These are phyloP conservation scores for Spermophilus dauricus DNA, from an alignment of 2,113 vertebrate species.

Conservation along the genomic window DNA sequence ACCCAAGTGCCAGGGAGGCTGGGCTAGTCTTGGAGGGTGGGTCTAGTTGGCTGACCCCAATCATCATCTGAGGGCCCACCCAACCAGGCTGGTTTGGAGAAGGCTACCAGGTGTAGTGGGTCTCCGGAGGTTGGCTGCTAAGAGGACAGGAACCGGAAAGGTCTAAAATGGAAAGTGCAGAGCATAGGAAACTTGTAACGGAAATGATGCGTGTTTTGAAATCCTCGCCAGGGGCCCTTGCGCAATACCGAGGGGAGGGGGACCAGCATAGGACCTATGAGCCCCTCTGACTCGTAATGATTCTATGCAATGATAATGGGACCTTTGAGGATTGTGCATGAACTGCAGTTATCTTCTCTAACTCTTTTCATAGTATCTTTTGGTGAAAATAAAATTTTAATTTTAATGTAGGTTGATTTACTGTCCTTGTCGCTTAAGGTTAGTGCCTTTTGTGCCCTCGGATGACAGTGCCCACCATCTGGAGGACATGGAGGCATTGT, in stretches of 20 bases:
- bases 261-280: too few species aligned
- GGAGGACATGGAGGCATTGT: background rate
- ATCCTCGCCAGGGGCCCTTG: background rate
- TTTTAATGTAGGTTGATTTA: background rate
- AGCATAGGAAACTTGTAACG: background rate
- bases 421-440: background rate
- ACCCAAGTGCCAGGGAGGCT: background rate
- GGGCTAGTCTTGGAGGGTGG: too few species aligned
- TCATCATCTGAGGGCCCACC: background rate
- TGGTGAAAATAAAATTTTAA: background rate
- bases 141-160: background rate
- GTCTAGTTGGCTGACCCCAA: background rate
- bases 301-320: background rate
- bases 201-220: background rate
- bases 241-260: background rate
- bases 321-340: background rate
- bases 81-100: background rate
- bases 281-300: too few species aligned
- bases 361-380: background rate
- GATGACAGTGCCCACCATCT: background rate
- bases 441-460: background rate
- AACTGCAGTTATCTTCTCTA: background rate
- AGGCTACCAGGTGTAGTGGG: too few species aligned
- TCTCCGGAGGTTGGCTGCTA: background rate
- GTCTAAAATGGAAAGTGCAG: background rate